phyloP scores from a whole-genome alignment of 1,140 invertebrate species.

The Potamilus streckersoni region DNA sequence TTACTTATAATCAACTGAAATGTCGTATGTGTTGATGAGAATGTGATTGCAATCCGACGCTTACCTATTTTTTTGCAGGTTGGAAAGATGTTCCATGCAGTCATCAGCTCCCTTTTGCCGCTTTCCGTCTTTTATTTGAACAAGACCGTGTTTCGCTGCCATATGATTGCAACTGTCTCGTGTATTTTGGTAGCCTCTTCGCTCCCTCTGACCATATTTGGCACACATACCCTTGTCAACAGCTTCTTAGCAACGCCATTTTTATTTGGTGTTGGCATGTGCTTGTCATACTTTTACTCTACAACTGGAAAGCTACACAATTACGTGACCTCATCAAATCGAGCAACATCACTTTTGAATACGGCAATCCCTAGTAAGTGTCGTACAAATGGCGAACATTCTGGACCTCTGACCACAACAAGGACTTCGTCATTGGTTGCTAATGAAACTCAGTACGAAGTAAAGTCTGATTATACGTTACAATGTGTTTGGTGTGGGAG shows the following conservation, averaged over 20 bases:
- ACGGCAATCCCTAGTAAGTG: background rate
- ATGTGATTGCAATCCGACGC: background rate
- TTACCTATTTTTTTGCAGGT: conserved; percentile 41
- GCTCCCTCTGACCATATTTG: conserved; percentile 49
- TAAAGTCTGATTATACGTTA: too few relatives aligned
- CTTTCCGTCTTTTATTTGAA: conserved; percentile 42
- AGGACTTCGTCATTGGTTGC: too few relatives aligned
- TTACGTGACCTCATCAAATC: too few relatives aligned
- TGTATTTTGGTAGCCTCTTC: conserved; percentile 46
- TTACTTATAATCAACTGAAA: background rate
- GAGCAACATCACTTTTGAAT: background rate
- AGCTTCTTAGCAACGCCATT: conserved; percentile 56
- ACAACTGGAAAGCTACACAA: too few relatives aligned
- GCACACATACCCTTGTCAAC: conserved; percentile 57
- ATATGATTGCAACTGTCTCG: conserved; percentile 40
- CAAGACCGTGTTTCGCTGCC: conserved; percentile 29
- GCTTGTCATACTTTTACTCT: background rate
- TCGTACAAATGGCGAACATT: conserved; percentile 6
- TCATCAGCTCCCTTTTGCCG: conserved; percentile 49
- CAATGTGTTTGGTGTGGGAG: too few relatives aligned
- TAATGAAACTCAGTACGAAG: too few relatives aligned
- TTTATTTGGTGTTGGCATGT: conserved; percentile 39
- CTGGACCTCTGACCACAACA: too few relatives aligned
- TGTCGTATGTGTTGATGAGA: background rate
- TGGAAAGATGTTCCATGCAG: conserved; percentile 45